Evolutionary conservation across 2,113 vertebrate species (phyloP), one percentile per base, ranked within the genome.

Genomic region (Odocoileus hemionus): DNA sequence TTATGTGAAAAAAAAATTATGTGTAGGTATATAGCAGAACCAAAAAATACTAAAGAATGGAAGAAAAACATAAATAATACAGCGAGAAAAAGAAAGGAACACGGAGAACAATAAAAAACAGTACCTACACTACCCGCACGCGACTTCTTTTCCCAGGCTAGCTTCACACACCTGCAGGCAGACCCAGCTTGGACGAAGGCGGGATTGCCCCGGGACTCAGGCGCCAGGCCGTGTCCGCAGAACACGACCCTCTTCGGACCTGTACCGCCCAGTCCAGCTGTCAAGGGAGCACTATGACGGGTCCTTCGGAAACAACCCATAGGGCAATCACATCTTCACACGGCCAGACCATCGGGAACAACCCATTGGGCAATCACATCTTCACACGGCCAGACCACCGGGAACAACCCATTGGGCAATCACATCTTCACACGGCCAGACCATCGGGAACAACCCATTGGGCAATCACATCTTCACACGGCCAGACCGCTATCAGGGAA

Each of bases 91-190:
- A 23, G 3, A 7, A 26, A 43, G 23, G 70, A 76, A 76, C 36
- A 76, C 7, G 25, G 43, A 26, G 21, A 74, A 13, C 23, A 76
- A 43, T 43, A 26, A 43, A 14, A 43, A 25, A 14, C 21, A 43
- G 36, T 4, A 6, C 36, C 70, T 25, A 43, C 21, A 43, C 2
- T 6, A 7, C 13, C 70, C 0, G 2, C 36, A 2, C 25, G 39
- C 13, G 67, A 12, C 36, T 26, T 1, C 21, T 43, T 43, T 76
- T 14, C 11, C 36, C 10, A 43, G 70, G 11, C 70, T 14, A 7
- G 70, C 14, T 76, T 43, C 36, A 43, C 36, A 43, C 3, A 39
- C 12, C 23, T 26, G 23, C 70, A 76, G 70, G 36, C 70, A 43
- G 19, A 43, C 36, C 70, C 43, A 14, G 21, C 21, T 19, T 76